These are phyloP conservation scores for Nannospalax galili DNA, from an alignment of 2,113 vertebrate genomes.

Conservation along the genomic window DNA sequence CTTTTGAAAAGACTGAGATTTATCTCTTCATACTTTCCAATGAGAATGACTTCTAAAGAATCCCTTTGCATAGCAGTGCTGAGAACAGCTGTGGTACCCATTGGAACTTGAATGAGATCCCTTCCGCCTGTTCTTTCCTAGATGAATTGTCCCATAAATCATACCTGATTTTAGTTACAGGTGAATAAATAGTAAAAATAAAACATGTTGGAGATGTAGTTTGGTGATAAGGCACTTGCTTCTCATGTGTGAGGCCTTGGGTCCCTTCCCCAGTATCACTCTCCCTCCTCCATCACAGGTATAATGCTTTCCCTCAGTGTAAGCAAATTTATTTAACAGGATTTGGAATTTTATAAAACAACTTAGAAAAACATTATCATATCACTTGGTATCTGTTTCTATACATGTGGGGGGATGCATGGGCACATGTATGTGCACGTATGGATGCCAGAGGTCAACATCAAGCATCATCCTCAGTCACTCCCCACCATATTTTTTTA, in stretches of 20 bases:
- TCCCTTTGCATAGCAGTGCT: background rate
- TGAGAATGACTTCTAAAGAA: background rate
- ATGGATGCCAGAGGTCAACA: background rate
- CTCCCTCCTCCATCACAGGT: background rate
- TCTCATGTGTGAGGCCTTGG: background rate
- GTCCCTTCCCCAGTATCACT: background rate
- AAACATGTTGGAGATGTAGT: background rate
- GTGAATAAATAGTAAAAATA: background rate
- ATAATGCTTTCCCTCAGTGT: fast-evolving
- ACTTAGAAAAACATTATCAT: background rate
- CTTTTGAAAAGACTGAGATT: background rate
- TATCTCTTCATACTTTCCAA: background rate
- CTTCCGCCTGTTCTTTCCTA: background rate
- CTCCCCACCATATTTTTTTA: background rate
- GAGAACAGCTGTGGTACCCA: background rate
- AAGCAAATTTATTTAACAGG: background rate
- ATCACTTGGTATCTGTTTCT: background rate
- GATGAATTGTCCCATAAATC: too few relatives aligned
- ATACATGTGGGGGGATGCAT: too few relatives aligned
- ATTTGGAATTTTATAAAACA: background rate
- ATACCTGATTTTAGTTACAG: background rate
- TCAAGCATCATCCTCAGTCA: background rate
- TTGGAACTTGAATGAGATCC: background rate
- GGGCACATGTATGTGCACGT: background rate
- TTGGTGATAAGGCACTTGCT: background rate